A percentile compares a stretch with the other conserved stretches of the same genome.
Evolutionary conservation across 1,140 invertebrate genomes (phyloP).

Genomic region (Nephila pilipes): DNA sequence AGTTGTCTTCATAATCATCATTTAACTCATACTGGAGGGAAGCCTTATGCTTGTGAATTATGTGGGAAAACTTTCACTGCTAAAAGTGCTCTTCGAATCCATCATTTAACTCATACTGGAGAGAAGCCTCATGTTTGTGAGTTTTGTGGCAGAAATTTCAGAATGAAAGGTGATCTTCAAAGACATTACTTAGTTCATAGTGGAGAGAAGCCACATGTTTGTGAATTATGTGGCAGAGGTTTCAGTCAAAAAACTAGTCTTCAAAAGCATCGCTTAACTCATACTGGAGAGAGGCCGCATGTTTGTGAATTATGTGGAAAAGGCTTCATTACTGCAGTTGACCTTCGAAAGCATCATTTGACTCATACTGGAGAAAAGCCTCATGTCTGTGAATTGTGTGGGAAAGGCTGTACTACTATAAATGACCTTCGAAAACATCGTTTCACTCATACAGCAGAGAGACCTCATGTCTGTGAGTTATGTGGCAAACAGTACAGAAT

Average conservation of each 20-base stretch:
- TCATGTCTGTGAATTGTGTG: not conserved
- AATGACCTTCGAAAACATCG: not conserved
- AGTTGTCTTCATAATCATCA: not conserved
- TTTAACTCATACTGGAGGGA: not conserved
- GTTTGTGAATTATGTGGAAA: not conserved
- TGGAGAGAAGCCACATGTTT: not conserved
- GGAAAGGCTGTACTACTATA: not conserved
- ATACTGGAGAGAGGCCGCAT: conserved; percentile 3
- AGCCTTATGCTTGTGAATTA: not conserved
- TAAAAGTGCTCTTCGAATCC: not conserved
- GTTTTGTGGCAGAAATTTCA: not conserved
- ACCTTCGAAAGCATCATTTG: conserved; percentile 1
- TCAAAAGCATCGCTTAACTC: not conserved
- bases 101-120: not conserved
- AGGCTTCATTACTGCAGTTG: not conserved
- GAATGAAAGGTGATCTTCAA: not conserved
- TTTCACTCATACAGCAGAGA: not conserved
- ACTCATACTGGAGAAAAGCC: conserved; percentile 6
- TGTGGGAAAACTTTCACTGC: not conserved
- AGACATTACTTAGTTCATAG: not conserved
- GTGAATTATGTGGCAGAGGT: not conserved
- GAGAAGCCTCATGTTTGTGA: conserved; percentile 11
- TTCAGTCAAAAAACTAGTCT: not conserved
- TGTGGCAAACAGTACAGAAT: not conserved
- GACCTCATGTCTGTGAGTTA: not conserved